A percentile compares a stretch with the other conserved stretches of the same genome.
Conservation (phyloP, 2,797 vertebrate genomes). For the Esox masquinongy region DNA sequence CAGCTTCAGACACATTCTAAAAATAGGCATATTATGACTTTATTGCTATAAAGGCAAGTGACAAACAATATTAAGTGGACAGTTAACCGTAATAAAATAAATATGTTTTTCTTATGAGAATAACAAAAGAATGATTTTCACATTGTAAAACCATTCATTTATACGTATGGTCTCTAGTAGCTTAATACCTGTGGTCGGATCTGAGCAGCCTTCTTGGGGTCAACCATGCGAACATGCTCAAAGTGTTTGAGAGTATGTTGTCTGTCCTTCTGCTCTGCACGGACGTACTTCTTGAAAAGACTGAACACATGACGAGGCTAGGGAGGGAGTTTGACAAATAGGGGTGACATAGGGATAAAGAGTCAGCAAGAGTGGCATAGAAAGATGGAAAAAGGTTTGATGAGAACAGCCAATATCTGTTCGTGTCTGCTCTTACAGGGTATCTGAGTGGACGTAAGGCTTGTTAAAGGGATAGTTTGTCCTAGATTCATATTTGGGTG, state of each 20-base stretch:
- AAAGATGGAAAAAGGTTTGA: background rate
- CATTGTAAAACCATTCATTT: background rate
- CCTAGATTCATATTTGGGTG: too few species aligned
- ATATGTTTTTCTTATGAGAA: background rate
- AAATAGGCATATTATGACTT: too few species aligned
- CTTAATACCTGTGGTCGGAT: conserved; percentile 86
- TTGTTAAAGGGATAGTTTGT: too few species aligned
- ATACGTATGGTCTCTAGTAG: background rate
- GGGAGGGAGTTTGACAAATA: background rate
- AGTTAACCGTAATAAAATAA: too few species aligned
- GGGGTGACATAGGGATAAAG: background rate
- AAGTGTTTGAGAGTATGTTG: conserved; percentile 98
- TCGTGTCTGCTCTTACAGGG: background rate
- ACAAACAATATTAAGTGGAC: too few species aligned
- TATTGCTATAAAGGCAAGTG: too few species aligned
- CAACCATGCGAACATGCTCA: conserved; percentile 93
- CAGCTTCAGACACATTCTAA: too few species aligned
- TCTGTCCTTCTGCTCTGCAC: conserved; percentile 95
- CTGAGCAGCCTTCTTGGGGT: conserved; percentile 96
- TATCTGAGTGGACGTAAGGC: too few species aligned
- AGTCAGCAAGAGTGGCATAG: background rate
- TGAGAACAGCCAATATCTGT: background rate
- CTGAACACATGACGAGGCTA: conserved; percentile 94
- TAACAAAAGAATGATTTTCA: background rate
- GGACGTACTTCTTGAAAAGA: conserved; percentile 95